These are phyloP conservation scores for Atrichornis clamosus DNA, from an alignment of 2,113 vertebrate species.

Conservation along the genomic window DNA sequence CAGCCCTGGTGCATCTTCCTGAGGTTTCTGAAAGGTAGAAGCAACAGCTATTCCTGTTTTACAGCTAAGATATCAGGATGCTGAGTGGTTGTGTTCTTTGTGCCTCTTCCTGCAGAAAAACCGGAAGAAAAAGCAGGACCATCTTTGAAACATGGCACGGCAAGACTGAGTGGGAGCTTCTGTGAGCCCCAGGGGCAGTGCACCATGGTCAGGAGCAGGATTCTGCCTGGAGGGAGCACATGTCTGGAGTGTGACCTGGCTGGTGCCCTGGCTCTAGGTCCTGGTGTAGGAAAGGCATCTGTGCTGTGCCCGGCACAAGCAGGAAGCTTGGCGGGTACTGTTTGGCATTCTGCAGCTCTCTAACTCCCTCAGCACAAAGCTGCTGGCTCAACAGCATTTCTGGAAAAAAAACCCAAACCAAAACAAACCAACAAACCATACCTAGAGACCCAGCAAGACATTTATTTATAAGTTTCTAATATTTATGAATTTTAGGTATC, in stretches of 20 bases:
- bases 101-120: not conserved
- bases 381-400: not conserved
- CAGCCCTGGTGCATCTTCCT: not conserved
- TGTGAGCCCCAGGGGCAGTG: not conserved
- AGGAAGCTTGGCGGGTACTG: fast-evolving
- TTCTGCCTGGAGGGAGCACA: not conserved
- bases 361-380: not conserved
- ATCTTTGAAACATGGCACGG: fast-evolving
- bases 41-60: not conserved
- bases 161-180: not conserved
- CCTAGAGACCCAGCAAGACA: not conserved
- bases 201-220: fast-evolving
- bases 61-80: not conserved
- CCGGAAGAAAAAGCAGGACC: not conserved
- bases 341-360: not conserved
- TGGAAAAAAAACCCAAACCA: not conserved
- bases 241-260: not conserved
- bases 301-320: not conserved
- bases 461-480: not conserved
- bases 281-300: not conserved
- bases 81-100: not conserved
- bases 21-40: not conserved
- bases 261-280: not conserved
- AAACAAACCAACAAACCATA: not conserved
- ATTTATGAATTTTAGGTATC: not conserved